phyloP scores from a whole-genome alignment of 2,888 invertebrate species.

The Mechanitis messenoides region DNA sequence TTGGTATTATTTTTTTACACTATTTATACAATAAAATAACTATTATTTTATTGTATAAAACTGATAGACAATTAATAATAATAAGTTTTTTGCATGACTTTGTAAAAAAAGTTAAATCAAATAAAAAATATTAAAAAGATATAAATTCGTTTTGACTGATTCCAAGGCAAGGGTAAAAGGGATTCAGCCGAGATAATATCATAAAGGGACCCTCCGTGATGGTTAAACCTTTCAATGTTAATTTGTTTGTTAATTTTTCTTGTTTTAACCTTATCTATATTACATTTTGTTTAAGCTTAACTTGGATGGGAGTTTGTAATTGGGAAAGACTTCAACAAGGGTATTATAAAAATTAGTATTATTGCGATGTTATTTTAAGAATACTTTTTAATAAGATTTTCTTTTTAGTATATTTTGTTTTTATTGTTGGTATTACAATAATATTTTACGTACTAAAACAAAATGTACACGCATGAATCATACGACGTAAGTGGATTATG shows the following conservation, averaged over 20 bases:
- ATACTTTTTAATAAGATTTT: no score
- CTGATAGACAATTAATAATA: background rate
- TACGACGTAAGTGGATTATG: constrained; percentile 65
- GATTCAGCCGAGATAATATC: constrained; percentile 55
- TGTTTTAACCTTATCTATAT: constrained; percentile 26
- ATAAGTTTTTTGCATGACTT: no score
- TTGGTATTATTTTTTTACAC: no score
- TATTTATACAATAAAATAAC: no score
- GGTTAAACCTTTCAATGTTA: constrained; percentile 64
- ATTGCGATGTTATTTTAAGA: background rate
- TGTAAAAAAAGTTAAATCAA: background rate
- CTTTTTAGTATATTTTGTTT: background rate
- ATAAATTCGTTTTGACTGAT: constrained; percentile 43
- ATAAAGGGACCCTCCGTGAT: constrained; percentile 54
- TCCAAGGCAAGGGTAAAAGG: constrained; percentile 38
- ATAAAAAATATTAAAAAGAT: constrained; percentile 27
- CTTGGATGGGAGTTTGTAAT: constrained; percentile 1
- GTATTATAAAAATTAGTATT: background rate
- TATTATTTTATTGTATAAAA: no score
- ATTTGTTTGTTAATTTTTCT: constrained; percentile 69
- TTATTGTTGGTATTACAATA: background rate
- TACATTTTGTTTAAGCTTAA: constrained; percentile 14
- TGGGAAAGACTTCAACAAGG: background rate
- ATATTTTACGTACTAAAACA: constrained; percentile 6
- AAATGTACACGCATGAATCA: constrained; percentile 61